These are phyloP conservation scores for Thermophis baileyi DNA, from an alignment of 2,113 vertebrate species.

Conservation along the genomic window DNA sequence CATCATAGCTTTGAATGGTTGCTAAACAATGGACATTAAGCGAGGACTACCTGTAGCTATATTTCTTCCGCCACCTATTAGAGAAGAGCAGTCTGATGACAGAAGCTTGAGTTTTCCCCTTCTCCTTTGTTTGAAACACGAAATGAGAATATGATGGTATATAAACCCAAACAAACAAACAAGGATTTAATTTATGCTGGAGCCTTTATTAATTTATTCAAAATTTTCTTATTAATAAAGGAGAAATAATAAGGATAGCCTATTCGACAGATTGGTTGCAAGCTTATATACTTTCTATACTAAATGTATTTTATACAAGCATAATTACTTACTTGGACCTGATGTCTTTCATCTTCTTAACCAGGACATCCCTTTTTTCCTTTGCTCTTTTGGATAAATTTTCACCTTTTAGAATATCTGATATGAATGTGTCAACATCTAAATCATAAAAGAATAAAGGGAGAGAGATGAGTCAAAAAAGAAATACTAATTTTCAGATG, in stretches of 20 bases:
- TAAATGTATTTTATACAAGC: slow-evolving; percentile 28
- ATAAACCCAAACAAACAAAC: not conserved
- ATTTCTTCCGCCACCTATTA: not conserved
- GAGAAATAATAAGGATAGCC: not conserved
- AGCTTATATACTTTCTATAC: not conserved
- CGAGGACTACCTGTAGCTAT: not conserved
- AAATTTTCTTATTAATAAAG: not conserved
- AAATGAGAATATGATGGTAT: not conserved
- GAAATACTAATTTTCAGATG: slow-evolving; percentile 49
- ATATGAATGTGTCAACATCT: slow-evolving; percentile 87
- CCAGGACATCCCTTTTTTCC: slow-evolving; percentile 82
- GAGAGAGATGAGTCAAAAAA: slow-evolving; percentile 51
- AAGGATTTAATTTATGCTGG: not conserved
- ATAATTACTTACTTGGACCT: slow-evolving; percentile 72
- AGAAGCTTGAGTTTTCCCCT: not conserved
- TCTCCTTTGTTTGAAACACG: not conserved
- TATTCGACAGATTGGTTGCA: not conserved
- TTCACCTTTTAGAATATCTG: slow-evolving; percentile 83
- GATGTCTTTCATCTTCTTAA: slow-evolving; percentile 87
- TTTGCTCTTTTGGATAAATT: slow-evolving; percentile 90
- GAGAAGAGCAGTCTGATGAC: not conserved
- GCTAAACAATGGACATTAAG: not conserved
- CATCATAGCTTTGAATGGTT: not conserved
- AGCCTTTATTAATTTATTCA: not conserved
- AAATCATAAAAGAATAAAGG: slow-evolving; percentile 54